These are phyloP conservation scores for Tetramorium parvispinum DNA, from an alignment of 1,140 invertebrate species.

Conservation along the genomic window DNA sequence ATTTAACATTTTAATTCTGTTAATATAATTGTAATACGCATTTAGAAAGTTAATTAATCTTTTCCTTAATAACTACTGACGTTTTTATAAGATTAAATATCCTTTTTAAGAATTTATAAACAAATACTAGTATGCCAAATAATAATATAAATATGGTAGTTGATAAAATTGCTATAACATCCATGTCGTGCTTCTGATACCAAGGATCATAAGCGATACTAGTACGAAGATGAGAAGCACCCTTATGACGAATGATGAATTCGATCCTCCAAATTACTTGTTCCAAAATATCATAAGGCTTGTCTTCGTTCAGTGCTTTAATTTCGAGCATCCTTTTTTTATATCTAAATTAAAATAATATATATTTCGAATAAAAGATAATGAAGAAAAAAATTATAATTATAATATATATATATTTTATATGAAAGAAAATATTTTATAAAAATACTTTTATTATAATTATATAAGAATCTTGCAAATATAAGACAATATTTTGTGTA, in stretches of 20 bases:
- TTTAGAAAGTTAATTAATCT: constrained; percentile 41
- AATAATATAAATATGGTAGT: constrained; percentile 39
- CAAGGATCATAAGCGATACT: constrained; percentile 80
- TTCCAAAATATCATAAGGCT: constrained; percentile 81
- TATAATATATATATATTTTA: too few relatives aligned
- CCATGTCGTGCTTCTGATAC: constrained; percentile 77
- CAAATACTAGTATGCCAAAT: not conserved
- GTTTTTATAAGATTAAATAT: not conserved
- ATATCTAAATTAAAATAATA: constrained; percentile 73
- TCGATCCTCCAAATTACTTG: constrained; percentile 87
- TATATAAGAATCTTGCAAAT: not conserved
- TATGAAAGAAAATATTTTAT: not conserved
- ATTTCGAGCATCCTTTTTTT: constrained; percentile 76
- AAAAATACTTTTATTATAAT: constrained; percentile 21
- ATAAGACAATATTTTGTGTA: not conserved
- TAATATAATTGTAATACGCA: not conserved
- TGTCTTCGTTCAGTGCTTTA: constrained; percentile 79
- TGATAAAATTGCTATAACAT: constrained; percentile 73
- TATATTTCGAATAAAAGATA: not conserved
- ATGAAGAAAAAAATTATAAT: constrained; percentile 54
- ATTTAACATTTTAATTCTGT: too few relatives aligned
- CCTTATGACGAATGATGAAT: constrained; percentile 86
- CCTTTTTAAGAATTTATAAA: constrained; percentile 34
- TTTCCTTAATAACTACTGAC: not conserved
- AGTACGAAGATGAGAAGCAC: constrained; percentile 83